Evolutionary conservation across 2,113 vertebrate species (phyloP).

Genomic region (Acanthochromis polyacanthus): DNA sequence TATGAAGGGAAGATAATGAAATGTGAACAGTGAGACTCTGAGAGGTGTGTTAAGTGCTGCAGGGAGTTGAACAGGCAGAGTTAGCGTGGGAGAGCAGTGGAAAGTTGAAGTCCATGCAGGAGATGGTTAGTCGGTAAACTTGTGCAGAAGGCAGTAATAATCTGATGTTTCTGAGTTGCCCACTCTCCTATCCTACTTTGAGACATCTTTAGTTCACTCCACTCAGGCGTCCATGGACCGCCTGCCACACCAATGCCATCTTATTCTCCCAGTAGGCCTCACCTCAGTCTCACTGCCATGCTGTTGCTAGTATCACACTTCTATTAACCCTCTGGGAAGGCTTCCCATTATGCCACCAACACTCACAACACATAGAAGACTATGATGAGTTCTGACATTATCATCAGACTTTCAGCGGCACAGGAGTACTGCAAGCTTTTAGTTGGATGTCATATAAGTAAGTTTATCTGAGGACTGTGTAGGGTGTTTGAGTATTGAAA

Average conservation of each 20-base stretch:
- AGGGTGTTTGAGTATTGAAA: background rate
- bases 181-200: conserved; percentile 36
- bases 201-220: conserved; percentile 63
- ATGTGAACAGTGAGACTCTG: conserved; percentile 56
- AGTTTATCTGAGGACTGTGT: conserved; percentile 36
- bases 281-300: conserved; percentile 38
- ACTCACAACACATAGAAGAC: conserved; percentile 34
- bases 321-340: conserved; percentile 58
- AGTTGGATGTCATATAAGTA: conserved; percentile 36
- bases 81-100: conserved; percentile 39
- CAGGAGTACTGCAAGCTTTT: conserved; percentile 40
- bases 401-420: conserved; percentile 11
- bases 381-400: conserved; percentile 53
- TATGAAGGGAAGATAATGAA: conserved; percentile 51
- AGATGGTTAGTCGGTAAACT: conserved; percentile 24
- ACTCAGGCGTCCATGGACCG: conserved; percentile 35
- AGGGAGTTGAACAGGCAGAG: conserved; percentile 52
- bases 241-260: conserved; percentile 53
- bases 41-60: conserved; percentile 60
- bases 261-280: conserved; percentile 56
- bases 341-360: conserved; percentile 25
- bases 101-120: conserved; percentile 21
- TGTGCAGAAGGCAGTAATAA: conserved; percentile 39
- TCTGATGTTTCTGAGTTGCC: conserved; percentile 45
- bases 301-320: conserved; percentile 33